A percentile compares a stretch with the other conserved stretches of the same genome.
Evolutionary conservation across 2,888 invertebrate genomes (phyloP).

Genomic region (Drosophila suboccidentalis): DNA sequence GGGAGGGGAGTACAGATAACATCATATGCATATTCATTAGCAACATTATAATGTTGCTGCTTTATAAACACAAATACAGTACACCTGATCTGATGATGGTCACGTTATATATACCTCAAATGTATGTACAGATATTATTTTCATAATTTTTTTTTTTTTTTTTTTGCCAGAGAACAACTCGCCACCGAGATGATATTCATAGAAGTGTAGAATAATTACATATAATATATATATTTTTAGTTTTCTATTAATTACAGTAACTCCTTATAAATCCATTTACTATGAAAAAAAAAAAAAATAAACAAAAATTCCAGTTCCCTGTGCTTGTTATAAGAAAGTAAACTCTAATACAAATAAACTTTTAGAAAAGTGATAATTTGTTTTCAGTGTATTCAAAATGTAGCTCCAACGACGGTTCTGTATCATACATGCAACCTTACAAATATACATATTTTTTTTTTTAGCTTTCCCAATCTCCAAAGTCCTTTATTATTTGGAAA

Average conservation of each 20-base stretch:
- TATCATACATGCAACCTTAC: conserved; percentile 7
- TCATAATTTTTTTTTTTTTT: conserved; percentile 38
- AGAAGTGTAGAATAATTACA: conserved; percentile 55
- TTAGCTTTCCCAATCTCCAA: conserved; percentile 31
- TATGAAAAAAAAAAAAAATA: conserved; percentile 33
- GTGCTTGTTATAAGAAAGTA: conserved; percentile 77
- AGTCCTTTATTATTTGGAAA: conserved; percentile 20
- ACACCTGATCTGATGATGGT: conserved; percentile 42
- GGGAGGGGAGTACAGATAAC: neutral
- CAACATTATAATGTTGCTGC: conserved; percentile 38
- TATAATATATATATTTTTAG: conserved; percentile 44
- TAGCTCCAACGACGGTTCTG: conserved; percentile 2
- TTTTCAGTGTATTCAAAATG: conserved; percentile 53
- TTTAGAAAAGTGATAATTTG: conserved; percentile 73
- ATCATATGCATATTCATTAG: conserved; percentile 29
- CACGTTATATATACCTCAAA: conserved; percentile 69
- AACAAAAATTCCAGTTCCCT: conserved; percentile 66
- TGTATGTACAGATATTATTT: conserved; percentile 72
- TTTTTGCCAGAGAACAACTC: conserved; percentile 76
- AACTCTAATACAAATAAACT: conserved; percentile 70
- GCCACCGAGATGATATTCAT: conserved; percentile 79
- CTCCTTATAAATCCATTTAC: conserved; percentile 50
- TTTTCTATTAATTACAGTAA: conserved; percentile 51
- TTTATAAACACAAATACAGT: conserved; percentile 29
- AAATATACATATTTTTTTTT: conserved; percentile 14